Conservation (phyloP, 1,140 invertebrate species). For the Rhopalosiphum padi region DNA sequence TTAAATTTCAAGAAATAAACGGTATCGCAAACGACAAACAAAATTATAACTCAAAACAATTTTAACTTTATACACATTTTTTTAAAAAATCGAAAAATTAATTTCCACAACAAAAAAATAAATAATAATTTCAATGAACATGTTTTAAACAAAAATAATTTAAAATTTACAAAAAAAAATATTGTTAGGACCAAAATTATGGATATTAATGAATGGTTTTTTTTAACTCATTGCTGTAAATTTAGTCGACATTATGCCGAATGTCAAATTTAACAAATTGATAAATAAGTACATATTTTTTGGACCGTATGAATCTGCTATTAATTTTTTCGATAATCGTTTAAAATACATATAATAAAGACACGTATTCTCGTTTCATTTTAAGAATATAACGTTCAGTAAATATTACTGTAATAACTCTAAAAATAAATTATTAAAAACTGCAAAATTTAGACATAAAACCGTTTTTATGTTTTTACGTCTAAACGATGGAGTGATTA, state of each 20-base stretch:
- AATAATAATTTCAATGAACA: constrained; percentile 18
- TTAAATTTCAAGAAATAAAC: neutral
- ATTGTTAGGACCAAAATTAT: neutral
- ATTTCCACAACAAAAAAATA: neutral
- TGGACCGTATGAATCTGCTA: neutral
- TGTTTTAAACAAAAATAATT: neutral
- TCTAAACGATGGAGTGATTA: neutral
- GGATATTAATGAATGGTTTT: neutral
- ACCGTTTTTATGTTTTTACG: neutral
- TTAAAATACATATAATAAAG: neutral
- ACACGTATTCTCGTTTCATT: neutral
- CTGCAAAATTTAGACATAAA: constrained; percentile 8
- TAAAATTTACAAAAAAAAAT: constrained; percentile 16
- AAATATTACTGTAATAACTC: neutral
- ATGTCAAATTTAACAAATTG: neutral
- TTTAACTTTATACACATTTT: neutral
- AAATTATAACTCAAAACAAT: constrained; percentile 7
- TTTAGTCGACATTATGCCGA: neutral
- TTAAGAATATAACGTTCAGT: neutral
- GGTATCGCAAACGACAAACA: neutral
- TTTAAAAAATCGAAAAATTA: constrained; percentile 5
- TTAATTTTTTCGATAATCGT: neutral
- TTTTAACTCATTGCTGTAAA: neutral
- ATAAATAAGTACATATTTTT: constrained; percentile 7
- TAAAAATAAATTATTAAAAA: neutral